phyloP scores from a whole-genome alignment of 2,797 vertebrate species.

The Trichosurus vulpecula region DNA sequence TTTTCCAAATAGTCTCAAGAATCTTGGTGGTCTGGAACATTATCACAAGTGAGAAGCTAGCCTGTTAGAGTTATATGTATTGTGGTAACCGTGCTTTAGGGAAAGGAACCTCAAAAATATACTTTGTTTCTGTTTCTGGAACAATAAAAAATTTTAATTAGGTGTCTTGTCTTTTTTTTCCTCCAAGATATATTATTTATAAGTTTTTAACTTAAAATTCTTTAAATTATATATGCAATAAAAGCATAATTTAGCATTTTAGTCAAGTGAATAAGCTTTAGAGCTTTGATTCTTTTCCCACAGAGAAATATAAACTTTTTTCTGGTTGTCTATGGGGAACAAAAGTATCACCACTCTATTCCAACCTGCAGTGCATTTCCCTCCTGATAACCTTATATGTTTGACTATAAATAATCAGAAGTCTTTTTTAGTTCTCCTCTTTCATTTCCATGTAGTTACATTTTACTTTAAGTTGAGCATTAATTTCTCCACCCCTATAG shows the following conservation, averaged over 20 bases:
- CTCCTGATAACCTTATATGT: background rate
- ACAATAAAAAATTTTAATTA: slow-evolving; percentile 81
- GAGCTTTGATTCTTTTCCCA: background rate
- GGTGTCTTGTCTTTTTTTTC: slow-evolving; percentile 60
- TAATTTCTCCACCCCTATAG: background rate
- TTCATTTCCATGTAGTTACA: background rate
- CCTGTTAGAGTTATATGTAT: slow-evolving; percentile 63
- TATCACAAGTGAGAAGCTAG: slow-evolving; percentile 68
- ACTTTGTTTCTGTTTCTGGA: slow-evolving; percentile 73
- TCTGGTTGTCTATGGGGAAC: background rate
- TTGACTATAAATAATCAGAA: background rate
- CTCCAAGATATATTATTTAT: background rate
- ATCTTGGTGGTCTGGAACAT: slow-evolving; percentile 53
- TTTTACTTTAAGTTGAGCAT: background rate
- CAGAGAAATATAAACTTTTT: background rate
- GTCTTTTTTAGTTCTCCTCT: background rate
- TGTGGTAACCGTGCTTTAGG: slow-evolving; percentile 62
- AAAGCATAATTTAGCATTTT: background rate
- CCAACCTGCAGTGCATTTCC: background rate
- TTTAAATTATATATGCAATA: background rate
- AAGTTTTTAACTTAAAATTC: background rate
- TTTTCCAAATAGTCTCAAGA: slow-evolving; percentile 63
- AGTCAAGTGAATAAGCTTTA: background rate
- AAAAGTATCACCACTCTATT: background rate
- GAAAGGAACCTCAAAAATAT: slow-evolving; percentile 62